Conservation (phyloP, 2,797 vertebrate species). For the Sebastiscus albofasciatus region DNA sequence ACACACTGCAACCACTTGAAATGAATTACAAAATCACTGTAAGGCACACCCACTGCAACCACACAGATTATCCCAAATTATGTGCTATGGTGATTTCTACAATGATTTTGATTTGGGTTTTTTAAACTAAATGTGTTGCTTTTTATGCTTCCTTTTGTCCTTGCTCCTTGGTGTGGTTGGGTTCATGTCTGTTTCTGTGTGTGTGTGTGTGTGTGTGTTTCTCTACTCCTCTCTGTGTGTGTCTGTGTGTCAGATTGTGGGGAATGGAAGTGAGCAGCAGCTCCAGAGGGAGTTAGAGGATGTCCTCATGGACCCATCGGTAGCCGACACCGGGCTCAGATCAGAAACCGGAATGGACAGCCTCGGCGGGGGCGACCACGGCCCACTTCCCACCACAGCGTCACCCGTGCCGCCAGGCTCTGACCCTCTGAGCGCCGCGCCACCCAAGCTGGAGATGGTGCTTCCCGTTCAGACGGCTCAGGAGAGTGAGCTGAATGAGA, state of each 20-base stretch:
- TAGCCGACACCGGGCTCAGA: slow-evolving; percentile 83
- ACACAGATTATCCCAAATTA: background rate
- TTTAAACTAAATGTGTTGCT: background rate
- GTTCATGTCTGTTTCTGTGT: slow-evolving; percentile 18
- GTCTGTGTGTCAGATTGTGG: slow-evolving; percentile 88
- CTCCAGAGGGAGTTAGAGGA: slow-evolving; percentile 95
- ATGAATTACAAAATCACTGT: slow-evolving; percentile 2
- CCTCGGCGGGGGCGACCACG: slow-evolving; percentile 75
- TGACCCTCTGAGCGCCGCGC: slow-evolving; percentile 82
- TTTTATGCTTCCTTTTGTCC: slow-evolving; percentile 7
- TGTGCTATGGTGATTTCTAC: background rate
- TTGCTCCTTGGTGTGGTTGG: slow-evolving; percentile 27
- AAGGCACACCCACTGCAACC: background rate
- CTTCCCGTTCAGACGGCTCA: slow-evolving; percentile 91
- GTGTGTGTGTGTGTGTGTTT: background rate
- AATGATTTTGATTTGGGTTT: background rate
- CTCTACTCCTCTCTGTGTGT: background rate
- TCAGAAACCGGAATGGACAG: slow-evolving; percentile 71
- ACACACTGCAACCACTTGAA: slow-evolving; percentile 11
- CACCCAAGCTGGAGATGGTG: slow-evolving; percentile 90
- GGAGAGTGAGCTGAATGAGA: slow-evolving; percentile 88
- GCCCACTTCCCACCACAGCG: slow-evolving; percentile 77
- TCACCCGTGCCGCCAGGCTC: slow-evolving; percentile 78
- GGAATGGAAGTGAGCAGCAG: slow-evolving; percentile 99
- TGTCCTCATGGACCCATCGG: slow-evolving; percentile 95